These are phyloP conservation scores for Hemaris fuciformis DNA, from an alignment of 2,888 invertebrate genomes.

Conservation along the genomic window DNA sequence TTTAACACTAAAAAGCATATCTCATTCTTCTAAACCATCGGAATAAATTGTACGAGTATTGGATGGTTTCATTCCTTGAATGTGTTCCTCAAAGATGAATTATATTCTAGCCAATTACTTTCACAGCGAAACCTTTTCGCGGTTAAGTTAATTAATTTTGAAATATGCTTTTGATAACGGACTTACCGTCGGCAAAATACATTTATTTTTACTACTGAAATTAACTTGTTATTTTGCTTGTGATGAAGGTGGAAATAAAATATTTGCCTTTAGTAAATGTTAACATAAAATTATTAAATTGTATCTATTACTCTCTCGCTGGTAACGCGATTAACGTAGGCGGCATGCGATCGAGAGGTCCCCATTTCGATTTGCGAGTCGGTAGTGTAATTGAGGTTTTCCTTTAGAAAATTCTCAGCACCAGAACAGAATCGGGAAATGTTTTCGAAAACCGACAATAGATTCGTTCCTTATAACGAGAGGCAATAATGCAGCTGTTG, in stretches of 20 bases:
- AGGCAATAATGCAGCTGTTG: no score
- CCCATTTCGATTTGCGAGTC: no score
- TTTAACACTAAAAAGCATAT: background rate
- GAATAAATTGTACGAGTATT: slow-evolving; percentile 11
- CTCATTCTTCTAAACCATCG: background rate
- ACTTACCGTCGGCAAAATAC: background rate
- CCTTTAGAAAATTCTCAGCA: no score
- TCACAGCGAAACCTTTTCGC: background rate
- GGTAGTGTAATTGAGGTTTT: no score
- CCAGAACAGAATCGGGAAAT: no score
- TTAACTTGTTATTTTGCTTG: background rate
- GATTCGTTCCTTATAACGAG: no score
- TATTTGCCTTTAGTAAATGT: no score
- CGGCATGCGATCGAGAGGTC: no score
- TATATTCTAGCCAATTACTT: background rate
- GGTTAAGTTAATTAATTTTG: background rate
- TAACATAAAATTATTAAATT: no score
- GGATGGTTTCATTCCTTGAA: background rate
- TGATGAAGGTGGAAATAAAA: background rate
- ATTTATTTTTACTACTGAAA: background rate
- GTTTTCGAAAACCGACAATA: no score
- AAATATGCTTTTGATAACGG: background rate
- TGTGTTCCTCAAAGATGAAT: background rate
- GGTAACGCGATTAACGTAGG: no score
- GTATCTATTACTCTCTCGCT: no score